Percentiles rank a stretch among this genome's conserved stretches.
Evolutionary conservation across 1,140 invertebrate species (phyloP).

Genomic region (Ceratitis capitata): DNA sequence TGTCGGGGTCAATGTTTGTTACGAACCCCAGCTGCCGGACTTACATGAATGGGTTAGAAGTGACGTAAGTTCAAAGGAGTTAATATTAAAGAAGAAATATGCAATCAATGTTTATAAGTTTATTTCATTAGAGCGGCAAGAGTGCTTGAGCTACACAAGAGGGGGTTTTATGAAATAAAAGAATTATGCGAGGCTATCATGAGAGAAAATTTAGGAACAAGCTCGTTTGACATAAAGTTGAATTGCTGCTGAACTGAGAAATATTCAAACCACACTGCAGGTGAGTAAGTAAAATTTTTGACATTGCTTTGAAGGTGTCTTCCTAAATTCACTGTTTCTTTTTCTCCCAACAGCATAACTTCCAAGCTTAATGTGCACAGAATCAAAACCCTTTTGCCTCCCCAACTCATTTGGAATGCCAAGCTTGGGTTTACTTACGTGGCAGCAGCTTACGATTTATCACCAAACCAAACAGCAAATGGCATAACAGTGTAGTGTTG

Average conservation of each 20-base stretch:
- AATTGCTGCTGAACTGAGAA: neutral
- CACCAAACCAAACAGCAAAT: neutral
- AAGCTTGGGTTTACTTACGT: neutral
- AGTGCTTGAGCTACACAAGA: neutral
- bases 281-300: neutral
- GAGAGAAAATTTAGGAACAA: too few relatives aligned
- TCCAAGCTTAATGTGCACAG: too few relatives aligned
- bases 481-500: neutral
- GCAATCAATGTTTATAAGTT: conserved; percentile 27
- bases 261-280: neutral
- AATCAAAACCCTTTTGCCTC: too few relatives aligned
- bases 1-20: neutral
- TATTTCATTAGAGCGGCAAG: neutral
- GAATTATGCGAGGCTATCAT: neutral
- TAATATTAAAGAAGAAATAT: neutral
- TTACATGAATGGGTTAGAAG: neutral
- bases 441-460: neutral
- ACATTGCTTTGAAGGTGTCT: neutral
- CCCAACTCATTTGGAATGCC: neutral
- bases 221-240: neutral
- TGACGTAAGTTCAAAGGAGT: too few relatives aligned
- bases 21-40: neutral
- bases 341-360: too few relatives aligned
- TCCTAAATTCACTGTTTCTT: neutral
- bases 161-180: too few relatives aligned